Evolutionary conservation across 2,113 vertebrate genomes (phyloP), one percentile per base, ranked within the genome.

Genomic region (Sula dactylatra): DNA sequence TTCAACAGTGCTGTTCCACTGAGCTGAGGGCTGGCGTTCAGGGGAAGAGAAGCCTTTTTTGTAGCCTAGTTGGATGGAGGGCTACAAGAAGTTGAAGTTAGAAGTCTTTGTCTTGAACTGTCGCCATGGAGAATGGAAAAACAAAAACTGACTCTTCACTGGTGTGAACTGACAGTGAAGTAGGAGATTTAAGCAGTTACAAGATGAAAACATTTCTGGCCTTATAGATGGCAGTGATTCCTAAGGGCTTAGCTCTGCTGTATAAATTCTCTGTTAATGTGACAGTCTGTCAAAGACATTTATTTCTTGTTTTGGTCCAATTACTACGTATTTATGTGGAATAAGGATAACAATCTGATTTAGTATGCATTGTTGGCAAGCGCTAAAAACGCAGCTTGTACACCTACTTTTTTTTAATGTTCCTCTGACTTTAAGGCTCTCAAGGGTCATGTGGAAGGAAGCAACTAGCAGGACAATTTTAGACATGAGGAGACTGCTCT

Each of bases 11-110:
- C 5, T 36, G 16, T 79, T 38, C 11, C 16, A 9, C 65, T 44
- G n/a, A 26, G 44, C 9, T 2, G 1, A 49, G 40, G 15, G 26
- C 38, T 56, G 29, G 13, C 1, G 1, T 10, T 26, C 25, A 6
- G 54, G 27, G 42, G 7, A 77, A 50, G 40, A 54, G 38, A 38
- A 22, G 22, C 18, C 8, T 38, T 55, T 45, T 73, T n/a, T 44
- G 31, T 40, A 34, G 52, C n/a, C 54, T 7, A 8, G 22, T 27
- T 29, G 56, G 26, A 22, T 84, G 72, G 76, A 54, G 15, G 14
- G 18, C 38, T 64, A 20, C 25, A 50, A 55, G 15, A 32, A 58
- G 38, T 20, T 78, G 49, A 71, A 67, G 27, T 81, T 40, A 62
- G 16, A 11, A 15, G 16, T 56, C 10, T 40, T 90, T 9, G 15